Conservation (phyloP, 37 sponge, comb jelly and placozoan genomes). For the Trichoplax adhaerens region DNA sequence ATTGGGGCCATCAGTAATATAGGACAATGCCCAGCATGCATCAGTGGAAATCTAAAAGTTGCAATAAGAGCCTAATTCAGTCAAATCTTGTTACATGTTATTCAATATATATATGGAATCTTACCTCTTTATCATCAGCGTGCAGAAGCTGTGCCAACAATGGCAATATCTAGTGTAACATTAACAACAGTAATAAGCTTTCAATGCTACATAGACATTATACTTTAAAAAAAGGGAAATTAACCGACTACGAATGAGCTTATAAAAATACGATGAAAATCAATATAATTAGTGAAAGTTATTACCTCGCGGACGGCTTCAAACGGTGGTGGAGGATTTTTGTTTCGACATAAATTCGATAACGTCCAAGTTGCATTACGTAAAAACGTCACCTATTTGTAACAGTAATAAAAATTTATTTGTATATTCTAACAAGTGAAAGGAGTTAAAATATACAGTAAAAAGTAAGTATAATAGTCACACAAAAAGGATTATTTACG, state of each 20-base stretch:
- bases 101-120: no score
- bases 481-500: background rate
- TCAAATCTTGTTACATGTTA: no score
- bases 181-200: no score
- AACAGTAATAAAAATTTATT: background rate
- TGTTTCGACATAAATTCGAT: slow-evolving; percentile 85
- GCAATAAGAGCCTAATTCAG: no score
- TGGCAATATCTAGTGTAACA: no score
- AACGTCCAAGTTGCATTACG: slow-evolving; percentile 80
- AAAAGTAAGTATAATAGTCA: background rate
- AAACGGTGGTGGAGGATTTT: slow-evolving; percentile 74
- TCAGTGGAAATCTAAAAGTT: slow-evolving; percentile 55
- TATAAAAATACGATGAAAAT: no score
- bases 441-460: background rate
- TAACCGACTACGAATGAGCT: no score
- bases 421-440: background rate
- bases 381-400: slow-evolving; percentile 38
- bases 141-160: no score
- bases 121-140: no score
- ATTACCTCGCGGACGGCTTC: slow-evolving; percentile 65
- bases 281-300: background rate
- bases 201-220: no score
- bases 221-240: no score
- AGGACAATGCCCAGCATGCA: slow-evolving; percentile 82
- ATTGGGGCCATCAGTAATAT: slow-evolving; percentile 70